These are phyloP conservation scores for Platysternon megacephalum DNA, from an alignment of 2,113 vertebrate genomes.

Conservation along the genomic window DNA sequence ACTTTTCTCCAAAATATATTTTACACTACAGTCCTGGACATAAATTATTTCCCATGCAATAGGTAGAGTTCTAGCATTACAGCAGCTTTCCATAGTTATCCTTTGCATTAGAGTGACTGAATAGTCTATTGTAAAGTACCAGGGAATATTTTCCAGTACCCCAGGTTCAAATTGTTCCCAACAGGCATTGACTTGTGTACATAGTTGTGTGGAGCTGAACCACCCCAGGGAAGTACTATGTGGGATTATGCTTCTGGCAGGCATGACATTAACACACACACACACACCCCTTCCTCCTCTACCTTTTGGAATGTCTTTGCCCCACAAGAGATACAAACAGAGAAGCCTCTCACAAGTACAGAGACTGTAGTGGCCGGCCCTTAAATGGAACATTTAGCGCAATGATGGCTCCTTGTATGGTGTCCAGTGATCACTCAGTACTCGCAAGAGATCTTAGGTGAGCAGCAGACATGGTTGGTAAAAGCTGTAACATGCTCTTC, in stretches of 20 bases:
- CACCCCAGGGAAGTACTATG: too few species aligned
- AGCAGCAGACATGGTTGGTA: not conserved
- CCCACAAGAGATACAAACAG: not conserved
- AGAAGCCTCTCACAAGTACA: not conserved
- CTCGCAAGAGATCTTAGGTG: not conserved
- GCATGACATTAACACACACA: not conserved
- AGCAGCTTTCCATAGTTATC: not conserved
- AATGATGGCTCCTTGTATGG: not conserved
- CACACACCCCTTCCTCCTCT: not conserved
- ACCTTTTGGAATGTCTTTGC: not conserved
- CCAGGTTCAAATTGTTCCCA: not conserved
- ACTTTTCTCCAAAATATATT: not conserved
- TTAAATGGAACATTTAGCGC: not conserved
- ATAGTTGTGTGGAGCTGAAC: too few species aligned
- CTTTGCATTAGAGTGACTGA: not conserved
- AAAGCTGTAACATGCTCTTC: not conserved
- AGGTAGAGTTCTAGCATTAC: not conserved
- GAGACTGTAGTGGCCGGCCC: not conserved
- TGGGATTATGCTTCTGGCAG: not conserved
- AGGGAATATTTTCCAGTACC: not conserved
- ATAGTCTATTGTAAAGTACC: not conserved
- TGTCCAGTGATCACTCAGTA: not conserved
- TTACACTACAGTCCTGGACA: not conserved
- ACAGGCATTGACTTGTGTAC: too few species aligned
- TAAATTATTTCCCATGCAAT: not conserved